phyloP scores from a whole-genome alignment of 2,888 invertebrate genomes.

The Ecliptopera silaceata region DNA sequence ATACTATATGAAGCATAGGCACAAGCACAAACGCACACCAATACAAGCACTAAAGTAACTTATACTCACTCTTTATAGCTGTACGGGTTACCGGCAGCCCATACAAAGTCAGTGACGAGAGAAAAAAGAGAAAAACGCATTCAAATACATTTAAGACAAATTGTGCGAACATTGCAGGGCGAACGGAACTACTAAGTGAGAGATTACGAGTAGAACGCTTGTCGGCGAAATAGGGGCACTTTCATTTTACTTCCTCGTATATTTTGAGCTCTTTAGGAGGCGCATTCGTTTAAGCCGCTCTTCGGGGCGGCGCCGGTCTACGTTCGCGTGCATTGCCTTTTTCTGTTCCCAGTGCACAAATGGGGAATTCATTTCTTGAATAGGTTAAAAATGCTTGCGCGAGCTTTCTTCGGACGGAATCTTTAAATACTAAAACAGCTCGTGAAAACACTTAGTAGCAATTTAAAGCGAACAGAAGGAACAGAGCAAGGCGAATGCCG shows the following conservation, averaged over 20 bases:
- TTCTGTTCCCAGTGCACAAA: constrained; percentile 61
- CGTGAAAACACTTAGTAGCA: constrained; percentile 30
- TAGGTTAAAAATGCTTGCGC: constrained; percentile 45
- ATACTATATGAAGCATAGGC: constrained; percentile 75
- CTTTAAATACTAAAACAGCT: constrained; percentile 36
- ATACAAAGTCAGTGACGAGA: constrained; percentile 87
- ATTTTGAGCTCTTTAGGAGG: constrained; percentile 76
- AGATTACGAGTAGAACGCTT: constrained; percentile 83
- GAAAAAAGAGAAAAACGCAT: constrained; percentile 84
- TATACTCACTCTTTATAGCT: constrained; percentile 88
- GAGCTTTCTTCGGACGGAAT: constrained; percentile 31
- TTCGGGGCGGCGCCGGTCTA: constrained; percentile 65
- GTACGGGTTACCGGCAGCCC: constrained; percentile 87
- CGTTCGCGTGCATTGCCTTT: constrained; percentile 71
- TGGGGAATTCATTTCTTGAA: constrained; percentile 54
- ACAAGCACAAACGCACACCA: constrained; percentile 81
- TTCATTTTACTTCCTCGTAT: constrained; percentile 76
- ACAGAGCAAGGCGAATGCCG: constrained; percentile 62
- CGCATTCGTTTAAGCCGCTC: constrained; percentile 75
- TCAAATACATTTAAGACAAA: constrained; percentile 84
- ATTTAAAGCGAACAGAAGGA: constrained; percentile 28
- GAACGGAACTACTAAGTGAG: constrained; percentile 84
- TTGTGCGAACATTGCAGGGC: constrained; percentile 84
- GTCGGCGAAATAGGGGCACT: constrained; percentile 72
- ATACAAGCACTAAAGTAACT: constrained; percentile 83